Evolutionary conservation across 2,113 vertebrate genomes (phyloP).

Genomic region (Nothoprocta perdicaria): DNA sequence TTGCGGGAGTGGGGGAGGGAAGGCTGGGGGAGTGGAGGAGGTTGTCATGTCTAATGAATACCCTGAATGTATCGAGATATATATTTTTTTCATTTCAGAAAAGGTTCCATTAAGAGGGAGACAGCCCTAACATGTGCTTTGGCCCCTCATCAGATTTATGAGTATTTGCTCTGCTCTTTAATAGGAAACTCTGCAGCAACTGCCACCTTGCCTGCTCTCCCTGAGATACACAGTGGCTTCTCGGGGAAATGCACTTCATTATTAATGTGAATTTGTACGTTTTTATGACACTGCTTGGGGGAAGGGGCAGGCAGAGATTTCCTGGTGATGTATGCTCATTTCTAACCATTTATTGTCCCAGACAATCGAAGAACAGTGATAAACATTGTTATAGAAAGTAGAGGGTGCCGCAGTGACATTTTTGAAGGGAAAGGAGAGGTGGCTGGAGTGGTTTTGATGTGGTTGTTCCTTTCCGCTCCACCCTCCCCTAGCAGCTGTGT

Average conservation of each 20-base stretch:
- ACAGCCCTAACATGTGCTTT: conserved; percentile 67
- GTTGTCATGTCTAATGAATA: conserved; percentile 72
- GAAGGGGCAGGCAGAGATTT: conserved; percentile 69
- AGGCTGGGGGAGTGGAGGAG: conserved; percentile 37
- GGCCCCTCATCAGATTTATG: conserved; percentile 67
- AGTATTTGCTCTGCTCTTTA: conserved; percentile 65
- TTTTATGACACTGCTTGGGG: conserved; percentile 71
- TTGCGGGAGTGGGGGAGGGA: not conserved
- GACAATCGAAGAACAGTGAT: conserved; percentile 68
- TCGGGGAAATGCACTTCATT: conserved; percentile 71
- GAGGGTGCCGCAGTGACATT: conserved; percentile 44
- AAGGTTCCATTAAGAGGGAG: conserved; percentile 73
- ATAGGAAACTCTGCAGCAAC: conserved; percentile 67
- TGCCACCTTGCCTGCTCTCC: conserved; percentile 65
- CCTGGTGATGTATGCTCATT: conserved; percentile 69
- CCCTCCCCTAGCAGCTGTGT: not conserved
- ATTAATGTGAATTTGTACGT: conserved; percentile 73
- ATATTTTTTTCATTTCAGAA: conserved; percentile 71
- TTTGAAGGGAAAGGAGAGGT: conserved; percentile 41
- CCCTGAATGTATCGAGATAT: conserved; percentile 66
- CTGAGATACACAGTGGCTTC: conserved; percentile 69
- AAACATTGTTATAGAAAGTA: conserved; percentile 60
- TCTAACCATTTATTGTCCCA: conserved; percentile 71
- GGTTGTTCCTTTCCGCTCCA: not conserved
- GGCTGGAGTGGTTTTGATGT: conserved; percentile 16